A percentile compares a stretch with the other conserved stretches of the same genome.
These are phyloP conservation scores for Dendrolimus punctatus DNA, from an alignment of 1,140 invertebrate species.

Conservation along the genomic window DNA sequence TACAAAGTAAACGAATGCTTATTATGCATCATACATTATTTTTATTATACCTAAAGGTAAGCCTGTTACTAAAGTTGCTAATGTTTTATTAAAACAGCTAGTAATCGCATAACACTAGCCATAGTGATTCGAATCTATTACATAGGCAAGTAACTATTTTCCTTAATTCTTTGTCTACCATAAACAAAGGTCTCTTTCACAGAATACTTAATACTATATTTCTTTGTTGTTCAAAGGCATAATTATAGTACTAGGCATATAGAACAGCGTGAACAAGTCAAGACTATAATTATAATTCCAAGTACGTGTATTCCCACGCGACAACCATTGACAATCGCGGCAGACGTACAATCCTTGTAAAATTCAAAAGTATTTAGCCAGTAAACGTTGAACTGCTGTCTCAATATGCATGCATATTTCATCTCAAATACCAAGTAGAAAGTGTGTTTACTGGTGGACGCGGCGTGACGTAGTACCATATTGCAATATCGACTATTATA, in stretches of 20 bases:
- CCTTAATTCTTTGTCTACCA: conserved; percentile 16
- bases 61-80: too few species aligned
- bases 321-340: conserved; percentile 15
- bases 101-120: too few species aligned
- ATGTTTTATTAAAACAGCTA: too few species aligned
- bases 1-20: too few species aligned
- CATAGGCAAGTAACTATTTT: conserved; percentile 12
- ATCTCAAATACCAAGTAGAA: too few species aligned
- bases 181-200: conserved; percentile 18
- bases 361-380: conserved; percentile 1
- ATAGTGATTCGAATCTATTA: not conserved
- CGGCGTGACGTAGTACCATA: too few species aligned
- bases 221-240: conserved; percentile 23
- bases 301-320: conserved; percentile 35
- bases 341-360: conserved; percentile 8
- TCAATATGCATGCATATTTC: too few species aligned
- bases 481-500: not conserved
- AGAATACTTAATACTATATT: conserved; percentile 15
- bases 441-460: too few species aligned
- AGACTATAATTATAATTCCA: conserved; percentile 29
- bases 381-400: too few species aligned
- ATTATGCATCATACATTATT: too few species aligned
- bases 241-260: conserved; percentile 18
- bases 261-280: conserved; percentile 17
- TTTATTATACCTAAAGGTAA: too few species aligned